Evolutionary conservation across 2,113 vertebrate genomes (phyloP), one percentile per base, ranked within the genome.

Genomic region (Epinephelus cyanopodus): DNA sequence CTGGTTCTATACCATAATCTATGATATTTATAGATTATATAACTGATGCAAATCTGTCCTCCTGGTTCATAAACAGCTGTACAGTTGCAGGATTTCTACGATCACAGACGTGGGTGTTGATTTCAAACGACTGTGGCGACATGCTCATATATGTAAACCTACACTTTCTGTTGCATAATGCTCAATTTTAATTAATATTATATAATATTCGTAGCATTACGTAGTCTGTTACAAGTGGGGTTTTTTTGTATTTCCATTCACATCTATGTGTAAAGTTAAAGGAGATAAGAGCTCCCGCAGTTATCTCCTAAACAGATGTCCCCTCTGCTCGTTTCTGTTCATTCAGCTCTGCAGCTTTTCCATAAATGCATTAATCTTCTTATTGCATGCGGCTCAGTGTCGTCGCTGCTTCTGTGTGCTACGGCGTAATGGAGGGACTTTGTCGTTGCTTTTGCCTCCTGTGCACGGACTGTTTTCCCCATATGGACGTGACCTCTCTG

Each of bases 361-460:
- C 94, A 90, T 85, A 91, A 96, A 96, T 91, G 87, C 93, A 91
- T 91, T 95, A 95, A 95, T 96, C 95, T 95, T 94, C 94, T 96
- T 95, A 94, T 89, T 86, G 87, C 85, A 82, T 84, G 71, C 58
- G 84, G 90, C 93, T 95, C 90, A 90, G 87, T 85, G 82, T 77
- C 63, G 91, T 90, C 82, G 89, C 95, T 94, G 88, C 87, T 89
- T 25, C 58, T 88, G 62, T 81, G 18, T 62, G 75, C 61, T 61
- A 29, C 79, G 72, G 74, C 62, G 81, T 85, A 82, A 65, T 87
- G 90, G 85, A 93, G 57, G 39, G 78, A 90, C 88, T 89, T 87
- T 86, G 53, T 81, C 71, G 5, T 74, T 64, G 71, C 77, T 57
- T 61, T 73, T 19, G 33, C 76, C 66, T 89, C 65, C 67, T 62